phyloP scores from a whole-genome alignment of 1,140 invertebrate species.

The Antheraea pernyi region DNA sequence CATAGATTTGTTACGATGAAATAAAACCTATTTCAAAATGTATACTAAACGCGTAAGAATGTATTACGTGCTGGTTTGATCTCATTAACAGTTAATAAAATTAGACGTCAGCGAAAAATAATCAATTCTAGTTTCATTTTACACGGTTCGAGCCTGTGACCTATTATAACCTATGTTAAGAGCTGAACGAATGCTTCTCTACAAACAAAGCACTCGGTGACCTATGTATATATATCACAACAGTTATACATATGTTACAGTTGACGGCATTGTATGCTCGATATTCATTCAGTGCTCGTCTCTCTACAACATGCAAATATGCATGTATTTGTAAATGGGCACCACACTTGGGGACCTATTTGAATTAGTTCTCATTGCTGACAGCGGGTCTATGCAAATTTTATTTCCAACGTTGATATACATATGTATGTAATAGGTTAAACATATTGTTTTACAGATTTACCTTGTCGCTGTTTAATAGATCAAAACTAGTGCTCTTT shows the following conservation, averaged over 20 bases:
- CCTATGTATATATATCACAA: background rate
- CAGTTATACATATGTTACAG: too few species aligned
- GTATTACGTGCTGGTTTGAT: background rate
- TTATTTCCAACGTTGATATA: too few species aligned
- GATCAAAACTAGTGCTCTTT: conserved; percentile 7
- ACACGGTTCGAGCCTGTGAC: background rate
- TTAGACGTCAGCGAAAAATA: background rate
- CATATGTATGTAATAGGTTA: too few species aligned
- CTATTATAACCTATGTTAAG: background rate
- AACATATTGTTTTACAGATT: too few species aligned
- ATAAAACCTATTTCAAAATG: background rate
- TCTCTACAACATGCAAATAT: too few species aligned
- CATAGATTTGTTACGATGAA: background rate
- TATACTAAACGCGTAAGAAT: background rate
- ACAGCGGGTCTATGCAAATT: too few species aligned
- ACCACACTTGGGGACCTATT: too few species aligned
- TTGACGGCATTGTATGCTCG: too few species aligned
- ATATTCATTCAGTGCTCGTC: too few species aligned
- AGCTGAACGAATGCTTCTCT: background rate
- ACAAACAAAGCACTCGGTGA: background rate
- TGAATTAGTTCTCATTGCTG: too few species aligned
- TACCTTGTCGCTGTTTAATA: background rate
- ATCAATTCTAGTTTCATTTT: background rate
- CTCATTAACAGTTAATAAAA: background rate
- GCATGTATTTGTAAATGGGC: too few species aligned